These are phyloP conservation scores for Luidia sarsii DNA, from an alignment of 53 echinoderm and acorn worm genomes.

Conservation along the genomic window DNA sequence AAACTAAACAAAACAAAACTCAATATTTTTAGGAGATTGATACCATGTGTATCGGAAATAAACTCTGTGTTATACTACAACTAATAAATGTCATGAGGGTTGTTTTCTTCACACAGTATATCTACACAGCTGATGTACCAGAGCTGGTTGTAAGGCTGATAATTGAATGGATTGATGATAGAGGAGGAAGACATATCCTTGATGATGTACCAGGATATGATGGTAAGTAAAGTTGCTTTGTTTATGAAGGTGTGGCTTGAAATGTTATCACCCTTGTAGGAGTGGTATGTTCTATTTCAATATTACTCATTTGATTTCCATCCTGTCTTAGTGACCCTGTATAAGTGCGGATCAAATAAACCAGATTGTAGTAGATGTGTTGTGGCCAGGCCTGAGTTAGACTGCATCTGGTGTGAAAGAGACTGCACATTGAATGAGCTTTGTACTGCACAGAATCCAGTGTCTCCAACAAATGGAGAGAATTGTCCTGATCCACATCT, in stretches of 20 bases:
- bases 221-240: no score
- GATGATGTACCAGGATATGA: slow-evolving; percentile 24
- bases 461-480: background rate
- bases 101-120: no score
- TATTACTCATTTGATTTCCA: no score
- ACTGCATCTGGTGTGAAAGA: slow-evolving; percentile 68
- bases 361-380: slow-evolving; percentile 72
- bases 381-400: slow-evolving; percentile 53
- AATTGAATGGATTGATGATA: slow-evolving; percentile 17
- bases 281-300: no score
- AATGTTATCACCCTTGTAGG: no score
- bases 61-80: no score
- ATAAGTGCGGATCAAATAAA: slow-evolving; percentile 60
- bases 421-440: slow-evolving; percentile 16
- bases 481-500: slow-evolving; percentile 41
- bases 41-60: no score
- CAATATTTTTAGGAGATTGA: no score
- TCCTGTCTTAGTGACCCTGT: slow-evolving; percentile 65
- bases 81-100: no score
- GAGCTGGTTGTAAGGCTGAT: slow-evolving; percentile 19
- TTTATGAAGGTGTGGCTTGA: no score
- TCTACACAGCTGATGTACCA: background rate
- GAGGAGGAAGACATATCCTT: background rate
- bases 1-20: no score
- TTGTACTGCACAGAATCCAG: background rate